Percentiles rank a stretch among this genome's conserved stretches.
These are phyloP conservation scores for Lochmaea crataegi DNA, from an alignment of 2,888 invertebrate genomes.

Conservation along the genomic window DNA sequence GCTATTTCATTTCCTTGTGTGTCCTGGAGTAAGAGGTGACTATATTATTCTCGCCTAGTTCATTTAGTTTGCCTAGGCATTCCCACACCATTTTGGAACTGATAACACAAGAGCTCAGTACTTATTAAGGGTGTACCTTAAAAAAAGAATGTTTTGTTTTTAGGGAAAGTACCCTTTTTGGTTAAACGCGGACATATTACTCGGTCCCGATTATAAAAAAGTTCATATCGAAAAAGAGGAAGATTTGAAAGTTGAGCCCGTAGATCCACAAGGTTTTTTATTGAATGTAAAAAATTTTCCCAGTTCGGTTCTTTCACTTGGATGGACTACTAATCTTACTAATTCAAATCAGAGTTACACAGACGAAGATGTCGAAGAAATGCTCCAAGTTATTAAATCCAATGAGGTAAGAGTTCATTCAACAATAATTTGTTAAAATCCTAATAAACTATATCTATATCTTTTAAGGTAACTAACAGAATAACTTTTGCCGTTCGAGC, in stretches of 20 bases:
- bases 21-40: too few relatives aligned
- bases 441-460: background rate
- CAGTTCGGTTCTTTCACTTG: constrained; percentile 79
- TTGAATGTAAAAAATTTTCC: constrained; percentile 69
- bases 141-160: constrained; percentile 40
- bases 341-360: constrained; percentile 71
- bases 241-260: constrained; percentile 70
- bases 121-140: background rate
- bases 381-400: constrained; percentile 72
- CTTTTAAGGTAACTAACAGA: constrained; percentile 69
- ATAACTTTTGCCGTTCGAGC: constrained; percentile 87
- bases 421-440: background rate
- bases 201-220: constrained; percentile 70
- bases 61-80: too few relatives aligned
- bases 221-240: constrained; percentile 56
- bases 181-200: constrained; percentile 89
- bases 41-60: too few relatives aligned
- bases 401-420: constrained; percentile 48
- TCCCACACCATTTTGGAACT: too few relatives aligned
- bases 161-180: constrained; percentile 81
- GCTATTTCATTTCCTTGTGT: too few relatives aligned
- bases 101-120: too few relatives aligned
- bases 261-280: constrained; percentile 76
- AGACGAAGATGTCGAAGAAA: constrained; percentile 73
- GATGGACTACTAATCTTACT: constrained; percentile 72